These are phyloP conservation scores for Hyaena hyaena DNA, from an alignment of 2,113 vertebrate species.

Conservation along the genomic window DNA sequence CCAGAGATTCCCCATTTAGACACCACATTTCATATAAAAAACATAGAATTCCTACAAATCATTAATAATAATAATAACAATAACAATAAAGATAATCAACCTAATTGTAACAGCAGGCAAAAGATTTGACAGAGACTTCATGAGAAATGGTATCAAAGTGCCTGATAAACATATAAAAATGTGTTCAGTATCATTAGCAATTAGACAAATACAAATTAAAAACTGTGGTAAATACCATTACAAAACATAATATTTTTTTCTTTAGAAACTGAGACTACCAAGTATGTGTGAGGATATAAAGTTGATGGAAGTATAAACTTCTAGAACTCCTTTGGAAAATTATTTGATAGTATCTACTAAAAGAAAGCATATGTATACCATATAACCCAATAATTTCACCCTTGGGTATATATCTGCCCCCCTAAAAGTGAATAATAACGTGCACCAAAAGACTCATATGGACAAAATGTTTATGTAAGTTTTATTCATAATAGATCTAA, in stretches of 20 bases:
- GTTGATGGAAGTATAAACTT: neutral
- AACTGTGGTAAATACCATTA: neutral
- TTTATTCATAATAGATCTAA: slow-evolving; percentile 7
- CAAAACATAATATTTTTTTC: neutral
- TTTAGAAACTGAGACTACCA: neutral
- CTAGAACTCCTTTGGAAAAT: neutral
- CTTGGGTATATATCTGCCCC: neutral
- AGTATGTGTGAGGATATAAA: neutral
- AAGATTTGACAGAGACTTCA: neutral
- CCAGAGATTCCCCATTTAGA: too few species aligned
- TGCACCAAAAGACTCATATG: neutral
- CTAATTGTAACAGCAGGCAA: neutral
- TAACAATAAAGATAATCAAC: neutral
- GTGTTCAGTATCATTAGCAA: neutral
- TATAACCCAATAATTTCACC: neutral
- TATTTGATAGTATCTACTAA: neutral
- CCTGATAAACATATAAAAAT: neutral
- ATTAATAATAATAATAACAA: neutral
- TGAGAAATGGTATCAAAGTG: neutral
- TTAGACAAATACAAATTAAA: slow-evolving; percentile 6
- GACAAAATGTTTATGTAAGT: neutral
- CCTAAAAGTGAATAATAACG: neutral
- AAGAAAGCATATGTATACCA: neutral
- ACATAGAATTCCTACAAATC: neutral
- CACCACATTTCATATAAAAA: neutral